Evolutionary conservation across 2,888 invertebrate genomes (phyloP).

Genomic region (Cistogaster globosa): DNA sequence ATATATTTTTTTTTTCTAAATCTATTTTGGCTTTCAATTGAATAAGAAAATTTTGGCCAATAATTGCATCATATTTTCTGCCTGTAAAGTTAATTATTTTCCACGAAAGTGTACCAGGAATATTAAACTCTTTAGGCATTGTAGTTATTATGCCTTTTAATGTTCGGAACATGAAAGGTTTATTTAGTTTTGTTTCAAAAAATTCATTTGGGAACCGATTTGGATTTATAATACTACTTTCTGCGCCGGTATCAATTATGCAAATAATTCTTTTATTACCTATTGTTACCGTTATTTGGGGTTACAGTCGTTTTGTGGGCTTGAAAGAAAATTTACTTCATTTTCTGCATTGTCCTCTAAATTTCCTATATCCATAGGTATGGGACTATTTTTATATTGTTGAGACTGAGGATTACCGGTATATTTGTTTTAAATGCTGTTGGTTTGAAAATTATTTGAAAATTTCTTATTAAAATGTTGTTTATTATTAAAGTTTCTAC

Average conservation of each 20-base stretch:
- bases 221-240: constrained; percentile 47
- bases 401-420: no score
- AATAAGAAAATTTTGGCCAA: constrained; percentile 55
- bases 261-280: constrained; percentile 44
- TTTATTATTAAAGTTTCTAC: constrained; percentile 36
- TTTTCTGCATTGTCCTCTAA: constrained; percentile 26
- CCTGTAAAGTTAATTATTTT: constrained; percentile 51
- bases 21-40: constrained; percentile 56
- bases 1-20: constrained; percentile 21
- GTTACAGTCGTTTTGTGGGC: constrained; percentile 30
- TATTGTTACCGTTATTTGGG: constrained; percentile 52
- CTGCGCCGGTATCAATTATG: constrained; percentile 45
- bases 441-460: neutral
- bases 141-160: constrained; percentile 48
- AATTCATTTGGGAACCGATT: constrained; percentile 32
- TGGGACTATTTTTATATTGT: neutral
- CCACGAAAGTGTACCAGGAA: constrained; percentile 34
- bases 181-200: constrained; percentile 28
- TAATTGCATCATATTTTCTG: constrained; percentile 61
- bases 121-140: constrained; percentile 45
- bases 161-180: constrained; percentile 40
- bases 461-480: constrained; percentile 39
- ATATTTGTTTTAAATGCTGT: no score
- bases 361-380: constrained; percentile 25
- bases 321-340: constrained; percentile 28